phyloP scores from a whole-genome alignment of 1,140 invertebrate genomes.

The Hylaeus volcanicus region DNA sequence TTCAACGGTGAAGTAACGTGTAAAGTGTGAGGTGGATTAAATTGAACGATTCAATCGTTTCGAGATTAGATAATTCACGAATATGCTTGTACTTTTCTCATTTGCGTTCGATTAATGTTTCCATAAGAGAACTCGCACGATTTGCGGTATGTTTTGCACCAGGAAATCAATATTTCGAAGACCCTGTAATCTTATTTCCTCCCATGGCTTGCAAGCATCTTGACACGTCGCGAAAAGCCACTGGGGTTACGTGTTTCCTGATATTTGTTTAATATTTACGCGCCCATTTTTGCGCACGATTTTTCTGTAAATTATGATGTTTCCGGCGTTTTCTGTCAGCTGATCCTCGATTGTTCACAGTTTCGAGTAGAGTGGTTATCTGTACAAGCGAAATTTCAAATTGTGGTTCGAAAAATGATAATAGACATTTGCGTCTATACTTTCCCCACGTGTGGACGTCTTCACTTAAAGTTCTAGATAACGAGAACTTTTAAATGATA shows the following conservation, averaged over 20 bases:
- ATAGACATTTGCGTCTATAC: not conserved
- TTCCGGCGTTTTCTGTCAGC: constrained; percentile 6
- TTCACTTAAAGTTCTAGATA: not conserved
- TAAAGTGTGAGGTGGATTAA: not conserved
- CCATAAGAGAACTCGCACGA: not conserved
- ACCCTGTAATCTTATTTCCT: constrained; percentile 28
- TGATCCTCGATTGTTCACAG: not conserved
- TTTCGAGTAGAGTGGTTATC: not conserved
- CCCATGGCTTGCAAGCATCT: not conserved
- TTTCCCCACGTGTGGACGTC: not conserved
- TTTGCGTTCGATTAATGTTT: not conserved
- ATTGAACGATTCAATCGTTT: not conserved
- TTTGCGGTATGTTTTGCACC: constrained; percentile 48
- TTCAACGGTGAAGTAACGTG: not conserved
- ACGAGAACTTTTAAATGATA: constrained; percentile 14
- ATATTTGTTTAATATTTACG: not conserved
- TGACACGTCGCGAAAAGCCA: not conserved
- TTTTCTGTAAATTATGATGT: not conserved
- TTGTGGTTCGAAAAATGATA: not conserved
- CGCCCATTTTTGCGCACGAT: not conserved
- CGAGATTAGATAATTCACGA: not conserved
- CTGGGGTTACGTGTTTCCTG: no score
- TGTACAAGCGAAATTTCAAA: not conserved
- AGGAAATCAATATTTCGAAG: constrained; percentile 63
- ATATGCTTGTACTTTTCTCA: not conserved